Conservation (phyloP, 2,797 vertebrate genomes). For the Pipistrellus kuhlii region DNA sequence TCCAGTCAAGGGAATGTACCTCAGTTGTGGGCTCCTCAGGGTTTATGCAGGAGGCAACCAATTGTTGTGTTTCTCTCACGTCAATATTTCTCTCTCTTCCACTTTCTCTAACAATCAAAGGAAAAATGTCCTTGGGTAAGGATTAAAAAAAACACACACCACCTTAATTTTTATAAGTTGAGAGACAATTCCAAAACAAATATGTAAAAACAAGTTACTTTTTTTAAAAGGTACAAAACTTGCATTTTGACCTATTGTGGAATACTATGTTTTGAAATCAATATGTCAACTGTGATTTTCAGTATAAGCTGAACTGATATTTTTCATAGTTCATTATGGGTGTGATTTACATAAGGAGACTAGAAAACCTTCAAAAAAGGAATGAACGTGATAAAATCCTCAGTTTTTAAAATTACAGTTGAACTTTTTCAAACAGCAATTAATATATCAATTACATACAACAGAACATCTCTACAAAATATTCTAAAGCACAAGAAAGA, state of each 20-base stretch:
- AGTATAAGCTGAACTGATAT: background rate
- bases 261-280: constrained; percentile 33
- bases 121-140: too few relatives aligned
- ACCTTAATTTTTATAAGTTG: constrained; percentile 3
- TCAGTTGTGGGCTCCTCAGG: too few relatives aligned
- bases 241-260: background rate
- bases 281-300: background rate
- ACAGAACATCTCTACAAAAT: constrained; percentile 61
- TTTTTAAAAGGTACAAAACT: background rate
- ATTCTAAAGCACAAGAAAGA: constrained; percentile 83
- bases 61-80: too few relatives aligned
- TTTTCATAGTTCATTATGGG: background rate
- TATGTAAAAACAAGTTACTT: constrained; percentile 13
- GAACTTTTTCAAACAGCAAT: constrained; percentile 55
- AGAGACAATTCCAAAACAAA: constrained; percentile 41
- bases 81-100: too few relatives aligned
- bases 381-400: constrained; percentile 51
- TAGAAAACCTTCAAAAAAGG: constrained; percentile 43
- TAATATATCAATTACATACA: constrained; percentile 54
- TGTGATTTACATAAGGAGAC: constrained; percentile 1
- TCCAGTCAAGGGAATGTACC: too few relatives aligned
- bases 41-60: too few relatives aligned
- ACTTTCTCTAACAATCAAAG: too few relatives aligned
- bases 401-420: constrained; percentile 8
- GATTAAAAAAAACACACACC: too few relatives aligned